Conservation (phyloP, 2,113 vertebrate species). For the Tachycineta bicolor region DNA sequence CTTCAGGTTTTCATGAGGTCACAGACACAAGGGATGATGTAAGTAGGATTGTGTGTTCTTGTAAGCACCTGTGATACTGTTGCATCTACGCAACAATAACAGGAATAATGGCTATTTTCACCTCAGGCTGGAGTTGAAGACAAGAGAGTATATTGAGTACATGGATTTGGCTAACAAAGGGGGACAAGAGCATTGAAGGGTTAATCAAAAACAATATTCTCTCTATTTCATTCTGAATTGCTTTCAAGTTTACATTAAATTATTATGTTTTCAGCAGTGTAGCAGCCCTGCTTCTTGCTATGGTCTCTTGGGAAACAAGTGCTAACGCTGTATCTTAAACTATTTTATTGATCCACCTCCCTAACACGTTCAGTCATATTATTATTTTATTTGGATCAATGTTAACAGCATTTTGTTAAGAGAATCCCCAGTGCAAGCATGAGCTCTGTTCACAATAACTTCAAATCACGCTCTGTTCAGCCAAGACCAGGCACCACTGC, state of each 20-base stretch:
- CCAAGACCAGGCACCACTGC: background rate
- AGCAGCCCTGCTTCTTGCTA: background rate
- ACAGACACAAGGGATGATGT: background rate
- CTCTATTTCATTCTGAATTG: constrained; percentile 20
- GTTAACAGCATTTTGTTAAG: constrained; percentile 52
- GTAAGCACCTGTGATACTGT: background rate
- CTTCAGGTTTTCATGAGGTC: background rate
- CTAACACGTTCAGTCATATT: constrained; percentile 54
- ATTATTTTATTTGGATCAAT: constrained; percentile 71
- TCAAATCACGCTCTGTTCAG: constrained; percentile 25
- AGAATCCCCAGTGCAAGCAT: constrained; percentile 27
- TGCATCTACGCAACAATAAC: background rate
- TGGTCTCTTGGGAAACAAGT: constrained; percentile 41
- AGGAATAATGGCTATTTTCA: background rate
- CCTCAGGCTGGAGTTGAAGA: background rate
- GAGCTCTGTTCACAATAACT: constrained; percentile 5
- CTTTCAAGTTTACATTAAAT: constrained; percentile 57
- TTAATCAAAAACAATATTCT: constrained; percentile 46
- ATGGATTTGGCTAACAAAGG: constrained; percentile 28
- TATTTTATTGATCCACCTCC: constrained; percentile 51
- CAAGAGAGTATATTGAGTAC: background rate
- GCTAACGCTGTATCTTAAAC: constrained; percentile 59
- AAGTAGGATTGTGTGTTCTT: background rate
- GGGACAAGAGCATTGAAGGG: background rate
- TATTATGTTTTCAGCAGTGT: constrained; percentile 34